Percentiles rank a stretch among this genome's conserved stretches.
Conservation (phyloP, 2,888 invertebrate genomes). For the Microdon myrmicae region DNA sequence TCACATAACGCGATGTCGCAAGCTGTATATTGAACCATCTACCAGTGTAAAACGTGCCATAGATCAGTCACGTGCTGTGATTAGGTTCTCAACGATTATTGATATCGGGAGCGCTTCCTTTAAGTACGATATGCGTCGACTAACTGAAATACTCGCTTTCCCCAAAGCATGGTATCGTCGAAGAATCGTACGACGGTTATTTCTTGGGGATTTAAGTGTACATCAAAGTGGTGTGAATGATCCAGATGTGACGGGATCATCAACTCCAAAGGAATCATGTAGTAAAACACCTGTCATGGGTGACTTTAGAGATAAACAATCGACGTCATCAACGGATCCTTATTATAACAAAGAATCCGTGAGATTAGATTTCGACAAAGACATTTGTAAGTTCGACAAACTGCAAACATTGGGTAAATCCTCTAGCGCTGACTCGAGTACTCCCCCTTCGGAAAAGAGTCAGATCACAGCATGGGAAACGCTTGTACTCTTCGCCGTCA, state of each 20-base stretch:
- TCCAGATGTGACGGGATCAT: constrained; percentile 56
- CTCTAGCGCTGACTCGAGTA: constrained; percentile 70
- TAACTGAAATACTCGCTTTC: constrained; percentile 96
- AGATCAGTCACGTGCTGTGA: constrained; percentile 85
- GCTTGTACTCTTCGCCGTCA: constrained; percentile 92
- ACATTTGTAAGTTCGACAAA: constrained; percentile 67
- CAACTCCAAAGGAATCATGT: constrained; percentile 56
- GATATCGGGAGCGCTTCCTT: constrained; percentile 97
- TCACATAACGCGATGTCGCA: constrained; percentile 90
- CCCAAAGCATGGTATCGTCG: constrained; percentile 99
- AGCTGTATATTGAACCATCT: constrained; percentile 78
- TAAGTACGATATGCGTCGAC: constrained; percentile 97
- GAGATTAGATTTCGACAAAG: constrained; percentile 70
- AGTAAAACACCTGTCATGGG: constrained; percentile 54
- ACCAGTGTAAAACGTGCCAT: constrained; percentile 62
- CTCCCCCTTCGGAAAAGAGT: constrained; percentile 72
- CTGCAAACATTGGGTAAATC: constrained; percentile 70
- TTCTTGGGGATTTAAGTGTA: constrained; percentile 90
- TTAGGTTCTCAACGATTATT: constrained; percentile 91
- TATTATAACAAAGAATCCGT: constrained; percentile 70
- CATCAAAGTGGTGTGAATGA: constrained; percentile 58
- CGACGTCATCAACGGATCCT: constrained; percentile 54
- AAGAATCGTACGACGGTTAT: constrained; percentile 90
- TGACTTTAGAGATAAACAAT: constrained; percentile 47
- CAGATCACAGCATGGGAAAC: constrained; percentile 92